Base-by-base conservation (phyloP, 2,888 invertebrate genomes). In the Tuta absoluta region DNA sequence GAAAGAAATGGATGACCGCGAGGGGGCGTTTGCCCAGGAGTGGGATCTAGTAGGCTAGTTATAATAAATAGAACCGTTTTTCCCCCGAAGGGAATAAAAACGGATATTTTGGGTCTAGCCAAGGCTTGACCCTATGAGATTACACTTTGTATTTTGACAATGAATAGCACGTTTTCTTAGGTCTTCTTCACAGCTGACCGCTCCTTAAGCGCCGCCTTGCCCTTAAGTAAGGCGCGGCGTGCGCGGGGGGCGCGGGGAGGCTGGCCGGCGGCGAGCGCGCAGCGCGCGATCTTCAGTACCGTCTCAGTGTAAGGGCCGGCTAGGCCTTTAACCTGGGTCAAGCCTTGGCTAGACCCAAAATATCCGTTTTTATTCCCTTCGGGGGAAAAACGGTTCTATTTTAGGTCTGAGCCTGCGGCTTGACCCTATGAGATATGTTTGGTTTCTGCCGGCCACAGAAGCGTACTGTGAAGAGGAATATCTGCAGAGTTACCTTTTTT, bases 331-430 rank as follows among this genome's bases (percentile, higher is more conserved):
- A 64, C 51, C 51, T 24, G 64, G 60, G 64, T 64, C 64, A 62
- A 65, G 65, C 65, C 63, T 65, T 45, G 65, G 65, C 62, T 65
- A 62, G 62, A 65, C 62, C 62, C 65, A 62, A 62, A 65, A 65
- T 65, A 65, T 62, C 65, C 65, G 62, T 63, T 63, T 33, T 65
- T 65, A 65, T 65, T 53, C 61, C 56, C 65, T 65, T 65, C 62
- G 65, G 65, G 58, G 62, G 62, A 63, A 62, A 65, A 65, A 65
- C 65, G 65, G 65, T 65, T 49, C 58, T 65, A 65, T 62, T 65
- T 65, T 62, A 62, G 63, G 58, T 65, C 59, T 51, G 63, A 63
- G 59, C 63, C 63, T 58, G 45, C 63, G 63, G 58, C 58, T 63
- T 58, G 58, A 63, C 63, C 63, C 63, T 63, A n/a, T 51, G 63